Evolutionary conservation across 2,797 vertebrate genomes (phyloP).

Genomic region (Lepilemur ruficaudatus): DNA sequence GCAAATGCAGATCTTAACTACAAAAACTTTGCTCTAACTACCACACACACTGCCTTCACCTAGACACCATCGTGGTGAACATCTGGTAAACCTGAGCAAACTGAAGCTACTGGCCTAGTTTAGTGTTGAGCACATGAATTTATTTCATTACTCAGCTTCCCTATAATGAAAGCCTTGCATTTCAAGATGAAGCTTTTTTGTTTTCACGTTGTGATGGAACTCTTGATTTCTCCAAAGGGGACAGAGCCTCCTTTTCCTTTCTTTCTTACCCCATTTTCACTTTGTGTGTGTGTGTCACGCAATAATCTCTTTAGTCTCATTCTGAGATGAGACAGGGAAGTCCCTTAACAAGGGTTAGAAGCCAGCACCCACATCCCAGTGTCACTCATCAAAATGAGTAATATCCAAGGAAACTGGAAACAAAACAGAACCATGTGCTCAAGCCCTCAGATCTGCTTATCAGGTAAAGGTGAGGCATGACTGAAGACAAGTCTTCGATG

Average conservation of each 20-base stretch:
- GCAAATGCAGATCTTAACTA: background rate
- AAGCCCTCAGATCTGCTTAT: background rate
- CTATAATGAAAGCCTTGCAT: background rate
- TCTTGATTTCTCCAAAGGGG: background rate
- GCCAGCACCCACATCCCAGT: background rate
- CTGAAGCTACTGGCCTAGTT: background rate
- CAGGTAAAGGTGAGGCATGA: background rate
- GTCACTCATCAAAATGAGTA: background rate
- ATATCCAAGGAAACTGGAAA: background rate
- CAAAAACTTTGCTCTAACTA: background rate
- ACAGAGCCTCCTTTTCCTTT: background rate
- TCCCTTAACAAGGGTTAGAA: background rate
- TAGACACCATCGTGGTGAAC: background rate
- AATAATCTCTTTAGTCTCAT: background rate
- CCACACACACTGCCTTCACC: background rate
- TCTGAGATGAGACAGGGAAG: background rate
- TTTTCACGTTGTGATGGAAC: background rate
- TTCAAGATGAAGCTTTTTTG: background rate
- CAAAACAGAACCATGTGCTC: background rate
- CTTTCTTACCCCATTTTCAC: background rate
- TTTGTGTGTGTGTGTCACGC: background rate
- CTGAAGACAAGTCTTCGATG: background rate
- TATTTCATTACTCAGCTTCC: background rate
- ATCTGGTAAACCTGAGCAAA: background rate
- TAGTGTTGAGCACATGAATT: background rate